phyloP scores from a whole-genome alignment of 2,797 vertebrate genomes.

The Cephalopachus bancanus region DNA sequence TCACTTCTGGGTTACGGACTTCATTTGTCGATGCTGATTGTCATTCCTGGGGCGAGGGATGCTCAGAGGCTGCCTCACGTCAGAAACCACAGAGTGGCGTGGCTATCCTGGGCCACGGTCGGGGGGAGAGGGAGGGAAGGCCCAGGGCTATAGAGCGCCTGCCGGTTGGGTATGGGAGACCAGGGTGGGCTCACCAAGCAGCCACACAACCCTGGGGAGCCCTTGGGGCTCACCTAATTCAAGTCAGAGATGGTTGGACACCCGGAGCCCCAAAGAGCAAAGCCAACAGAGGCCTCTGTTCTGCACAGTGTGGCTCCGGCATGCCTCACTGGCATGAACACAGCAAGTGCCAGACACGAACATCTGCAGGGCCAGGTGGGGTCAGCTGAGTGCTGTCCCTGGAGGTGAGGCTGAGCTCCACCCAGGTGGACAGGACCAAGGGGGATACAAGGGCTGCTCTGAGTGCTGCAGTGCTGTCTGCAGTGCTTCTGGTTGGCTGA shows the following conservation, averaged over 20 bases:
- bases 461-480: not conserved
- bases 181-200: fast-evolving
- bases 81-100: not conserved
- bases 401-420: not conserved
- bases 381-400: not conserved
- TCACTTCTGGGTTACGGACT: constrained; percentile 81
- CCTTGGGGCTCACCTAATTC: not conserved
- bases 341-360: not conserved
- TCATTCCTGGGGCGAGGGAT: constrained; percentile 65
- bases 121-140: not conserved
- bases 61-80: fast-evolving
- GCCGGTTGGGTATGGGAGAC: not conserved
- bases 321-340: fast-evolving
- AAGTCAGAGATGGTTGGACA: too few species aligned
- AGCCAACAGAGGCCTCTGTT: too few species aligned
- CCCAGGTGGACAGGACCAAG: fast-evolving
- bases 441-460: not conserved
- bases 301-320: not conserved
- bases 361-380: not conserved
- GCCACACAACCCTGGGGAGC: not conserved
- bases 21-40: constrained; percentile 78
- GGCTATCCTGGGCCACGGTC: too few species aligned
- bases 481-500: not conserved
- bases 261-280: not conserved
- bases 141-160: not conserved